These are phyloP conservation scores for Xenopus laevis DNA, from an alignment of 2,113 vertebrate species.

Conservation along the genomic window DNA sequence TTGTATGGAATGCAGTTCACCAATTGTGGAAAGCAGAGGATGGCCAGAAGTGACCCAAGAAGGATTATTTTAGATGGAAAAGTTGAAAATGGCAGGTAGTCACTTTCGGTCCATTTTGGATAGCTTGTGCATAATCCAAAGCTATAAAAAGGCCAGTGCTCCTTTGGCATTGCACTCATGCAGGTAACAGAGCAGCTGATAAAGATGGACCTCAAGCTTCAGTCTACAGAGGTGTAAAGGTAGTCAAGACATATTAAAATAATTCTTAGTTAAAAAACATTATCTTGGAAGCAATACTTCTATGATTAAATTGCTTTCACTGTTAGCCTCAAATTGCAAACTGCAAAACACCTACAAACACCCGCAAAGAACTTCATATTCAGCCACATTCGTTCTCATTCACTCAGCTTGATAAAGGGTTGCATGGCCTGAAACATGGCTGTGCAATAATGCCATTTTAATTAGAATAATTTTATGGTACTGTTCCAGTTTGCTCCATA, in stretches of 20 bases:
- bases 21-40: slow-evolving; percentile 35
- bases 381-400: no score
- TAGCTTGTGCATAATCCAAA: slow-evolving; percentile 27
- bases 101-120: slow-evolving; percentile 24
- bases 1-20: slow-evolving; percentile 52
- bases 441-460: no score
- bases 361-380: neutral
- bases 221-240: neutral
- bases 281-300: neutral
- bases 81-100: slow-evolving; percentile 16
- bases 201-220: slow-evolving; percentile 17
- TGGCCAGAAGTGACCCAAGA: slow-evolving; percentile 26
- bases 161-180: slow-evolving; percentile 41
- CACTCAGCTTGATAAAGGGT: no score
- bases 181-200: slow-evolving; percentile 13
- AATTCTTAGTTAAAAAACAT: neutral
- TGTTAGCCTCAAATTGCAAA: neutral
- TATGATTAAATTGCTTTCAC: neutral
- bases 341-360: neutral
- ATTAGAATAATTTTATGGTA: no score
- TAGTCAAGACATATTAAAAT: neutral
- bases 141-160: slow-evolving; percentile 30
- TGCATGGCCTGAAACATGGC: no score
- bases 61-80: slow-evolving; percentile 22
- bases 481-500: no score